Evolutionary conservation across 2,888 invertebrate genomes (phyloP), one percentile per base, ranked within the genome.

Genomic region (Malthinus flaveolus): DNA sequence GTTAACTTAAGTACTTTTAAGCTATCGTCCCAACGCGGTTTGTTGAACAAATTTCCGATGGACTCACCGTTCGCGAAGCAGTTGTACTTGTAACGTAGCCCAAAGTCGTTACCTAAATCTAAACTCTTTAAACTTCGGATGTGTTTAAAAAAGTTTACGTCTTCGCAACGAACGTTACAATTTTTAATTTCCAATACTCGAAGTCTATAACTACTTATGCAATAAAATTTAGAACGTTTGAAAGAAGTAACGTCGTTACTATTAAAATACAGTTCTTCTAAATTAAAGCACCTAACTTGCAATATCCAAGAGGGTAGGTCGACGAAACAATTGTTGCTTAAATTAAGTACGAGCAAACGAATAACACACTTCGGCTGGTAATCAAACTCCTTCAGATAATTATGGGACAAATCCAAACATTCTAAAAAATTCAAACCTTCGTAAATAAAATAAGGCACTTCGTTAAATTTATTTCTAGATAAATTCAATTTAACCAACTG

Each of bases 281-380:
- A 59, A 4, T 67, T 59, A 0, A 58, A 61, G 13, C 66, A 73
- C 1, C 54, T 57, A 0, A 68, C 58, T 32, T 56, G 61, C 0
- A 75, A 61, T 23, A 75, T 42, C 75, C 75, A 76, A 1, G 44
- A 55, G 0, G 75, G 76, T 51, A 76, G 71, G 9, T 53, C 53
- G 1, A 61, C 51, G 0, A 32, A n/a, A 9, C 39, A 15, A 55
- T 69, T 71, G 1, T 67, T 12, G 32, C 49, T 64, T 2, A 70
- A 65, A 42, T 62, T 56, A 23, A 76, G 69, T 32, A 50, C 45
- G 1, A 37, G 67, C n/a, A 77, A 44, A 13, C 70, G 65, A 4
- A 49, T 62, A 39, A 71, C 71, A 1, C 61, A 64, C 1, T 70
- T 69, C 2, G 58, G 60, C 12, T 61, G 45, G 3, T 46, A n/a